A percentile compares a stretch with the other conserved stretches of the same genome.
These are phyloP conservation scores for Zapus hudsonius DNA, from an alignment of 2,113 vertebrate species.

Conservation along the genomic window DNA sequence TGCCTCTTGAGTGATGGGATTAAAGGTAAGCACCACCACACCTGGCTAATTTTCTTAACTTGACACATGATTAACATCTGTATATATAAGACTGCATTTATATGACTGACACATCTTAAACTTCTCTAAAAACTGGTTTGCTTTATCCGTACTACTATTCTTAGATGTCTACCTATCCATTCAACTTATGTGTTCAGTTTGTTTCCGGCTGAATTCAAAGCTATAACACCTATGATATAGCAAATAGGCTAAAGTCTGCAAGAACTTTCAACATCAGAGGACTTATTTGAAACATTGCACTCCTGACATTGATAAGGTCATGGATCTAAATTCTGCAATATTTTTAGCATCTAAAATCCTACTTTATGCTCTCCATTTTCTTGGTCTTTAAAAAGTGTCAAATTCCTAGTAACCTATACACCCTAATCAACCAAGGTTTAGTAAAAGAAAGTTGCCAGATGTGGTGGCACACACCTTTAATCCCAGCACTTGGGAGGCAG, in stretches of 20 bases:
- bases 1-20: too few species aligned
- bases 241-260: neutral
- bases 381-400: slow-evolving; percentile 56
- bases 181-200: neutral
- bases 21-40: too few species aligned
- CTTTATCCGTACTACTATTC: neutral
- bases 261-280: neutral
- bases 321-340: slow-evolving; percentile 38
- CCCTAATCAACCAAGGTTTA: neutral
- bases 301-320: slow-evolving; percentile 48
- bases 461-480: too few species aligned
- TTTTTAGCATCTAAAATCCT: slow-evolving; percentile 51
- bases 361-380: slow-evolving; percentile 38
- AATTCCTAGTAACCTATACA: slow-evolving; percentile 18
- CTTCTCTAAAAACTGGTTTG: neutral
- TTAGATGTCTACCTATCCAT: neutral
- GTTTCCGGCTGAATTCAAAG: neutral
- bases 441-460: neutral
- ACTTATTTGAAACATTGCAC: neutral
- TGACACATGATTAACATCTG: neutral
- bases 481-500: too few species aligned
- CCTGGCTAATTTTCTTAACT: neutral
- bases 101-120: neutral
- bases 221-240: neutral
- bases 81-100: neutral